Evolutionary conservation across 2,113 vertebrate species (phyloP).

Genomic region (Casuarius casuarius): DNA sequence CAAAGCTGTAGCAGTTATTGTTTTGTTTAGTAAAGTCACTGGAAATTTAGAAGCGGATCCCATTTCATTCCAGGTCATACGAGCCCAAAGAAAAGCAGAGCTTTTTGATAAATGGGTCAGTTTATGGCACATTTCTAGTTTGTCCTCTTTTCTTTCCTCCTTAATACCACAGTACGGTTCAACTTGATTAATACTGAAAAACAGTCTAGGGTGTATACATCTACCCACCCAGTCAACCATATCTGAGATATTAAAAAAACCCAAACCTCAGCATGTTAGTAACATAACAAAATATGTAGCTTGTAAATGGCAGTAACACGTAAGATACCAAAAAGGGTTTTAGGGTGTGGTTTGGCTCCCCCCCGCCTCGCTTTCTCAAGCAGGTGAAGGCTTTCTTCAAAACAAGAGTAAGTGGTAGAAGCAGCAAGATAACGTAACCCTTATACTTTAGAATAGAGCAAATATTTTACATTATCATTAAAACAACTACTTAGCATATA

Average conservation of each 20-base stretch:
- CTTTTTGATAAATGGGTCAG: background rate
- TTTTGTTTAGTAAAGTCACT: background rate
- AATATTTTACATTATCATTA: background rate
- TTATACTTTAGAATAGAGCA: background rate
- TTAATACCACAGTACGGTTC: background rate
- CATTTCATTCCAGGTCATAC: background rate
- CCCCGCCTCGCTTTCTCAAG: background rate
- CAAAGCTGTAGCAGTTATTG: background rate
- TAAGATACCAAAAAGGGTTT: background rate
- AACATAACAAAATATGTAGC: background rate
- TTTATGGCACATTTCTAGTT: background rate
- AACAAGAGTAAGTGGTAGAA: background rate
- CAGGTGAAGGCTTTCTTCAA: background rate
- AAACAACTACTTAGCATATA: background rate
- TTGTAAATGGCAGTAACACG: background rate
- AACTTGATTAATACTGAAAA: background rate
- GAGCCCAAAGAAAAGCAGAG: background rate
- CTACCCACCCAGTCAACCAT: background rate
- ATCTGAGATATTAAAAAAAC: background rate
- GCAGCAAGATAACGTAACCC: background rate
- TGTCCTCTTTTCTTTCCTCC: background rate
- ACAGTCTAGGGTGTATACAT: background rate
- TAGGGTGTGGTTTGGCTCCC: background rate
- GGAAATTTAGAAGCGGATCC: background rate
- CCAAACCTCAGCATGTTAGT: background rate